Conservation (phyloP, 1,140 invertebrate species). For the Whitmania pigra region DNA sequence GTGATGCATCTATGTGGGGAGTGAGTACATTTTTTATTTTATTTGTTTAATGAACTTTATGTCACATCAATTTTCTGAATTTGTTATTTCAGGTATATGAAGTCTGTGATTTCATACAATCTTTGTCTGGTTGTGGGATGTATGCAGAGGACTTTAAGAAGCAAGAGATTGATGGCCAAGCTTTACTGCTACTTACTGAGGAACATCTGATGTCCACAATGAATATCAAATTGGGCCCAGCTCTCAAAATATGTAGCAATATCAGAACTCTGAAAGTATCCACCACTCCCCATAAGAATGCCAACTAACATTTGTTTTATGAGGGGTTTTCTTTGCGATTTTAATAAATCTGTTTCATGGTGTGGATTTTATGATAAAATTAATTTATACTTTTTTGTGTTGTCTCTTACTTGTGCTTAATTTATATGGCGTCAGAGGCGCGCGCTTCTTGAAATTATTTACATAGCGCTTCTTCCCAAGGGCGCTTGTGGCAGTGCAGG, state of each 20-base stretch:
- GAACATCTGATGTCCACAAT: constrained; percentile 86
- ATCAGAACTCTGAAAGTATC: constrained; percentile 35
- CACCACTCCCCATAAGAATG: background rate
- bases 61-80: background rate
- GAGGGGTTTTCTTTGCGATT: too few relatives aligned
- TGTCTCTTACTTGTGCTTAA: too few relatives aligned
- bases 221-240: constrained; percentile 84
- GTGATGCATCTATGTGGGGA: constrained; percentile 2
- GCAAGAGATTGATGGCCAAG: constrained; percentile 86
- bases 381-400: too few relatives aligned
- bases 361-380: too few relatives aligned
- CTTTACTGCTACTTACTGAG: constrained; percentile 75
- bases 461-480: too few relatives aligned
- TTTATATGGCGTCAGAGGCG: too few relatives aligned
- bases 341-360: too few relatives aligned
- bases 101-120: constrained; percentile 60
- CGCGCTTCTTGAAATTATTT: too few relatives aligned
- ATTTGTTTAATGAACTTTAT: too few relatives aligned
- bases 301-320: background rate
- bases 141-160: constrained; percentile 81
- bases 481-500: too few relatives aligned
- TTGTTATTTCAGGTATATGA: constrained; percentile 32
- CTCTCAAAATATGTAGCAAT: constrained; percentile 74
- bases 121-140: constrained; percentile 67
- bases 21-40: background rate